A percentile compares a stretch with the other conserved stretches of the same genome.
Conservation (phyloP, 2,113 vertebrate species). For the Bothrops jararaca region DNA sequence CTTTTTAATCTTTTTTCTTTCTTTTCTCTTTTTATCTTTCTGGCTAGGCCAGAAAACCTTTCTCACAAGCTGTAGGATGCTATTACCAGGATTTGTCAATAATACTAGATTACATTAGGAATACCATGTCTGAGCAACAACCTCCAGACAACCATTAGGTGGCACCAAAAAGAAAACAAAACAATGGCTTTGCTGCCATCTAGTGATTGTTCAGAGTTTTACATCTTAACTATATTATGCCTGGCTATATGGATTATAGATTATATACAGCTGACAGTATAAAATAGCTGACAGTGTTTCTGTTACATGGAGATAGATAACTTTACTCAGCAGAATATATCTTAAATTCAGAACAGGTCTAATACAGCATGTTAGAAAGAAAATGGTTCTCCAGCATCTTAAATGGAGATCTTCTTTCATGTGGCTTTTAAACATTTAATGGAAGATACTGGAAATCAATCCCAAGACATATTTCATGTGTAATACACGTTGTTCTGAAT, state of each 20-base stretch:
- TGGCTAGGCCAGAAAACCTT: neutral
- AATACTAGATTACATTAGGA: neutral
- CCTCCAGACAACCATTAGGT: neutral
- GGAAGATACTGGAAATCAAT: neutral
- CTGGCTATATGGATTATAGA: neutral
- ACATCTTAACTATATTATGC: neutral
- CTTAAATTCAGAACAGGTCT: neutral
- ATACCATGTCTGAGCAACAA: neutral
- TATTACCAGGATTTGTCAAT: neutral
- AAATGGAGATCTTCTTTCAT: neutral
- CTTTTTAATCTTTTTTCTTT: neutral
- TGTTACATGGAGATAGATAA: neutral
- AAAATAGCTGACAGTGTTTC: neutral
- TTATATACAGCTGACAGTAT: neutral
- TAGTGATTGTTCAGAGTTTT: neutral
- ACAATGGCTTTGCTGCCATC: neutral
- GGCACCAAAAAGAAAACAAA: neutral
- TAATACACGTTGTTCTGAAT: too few relatives aligned
- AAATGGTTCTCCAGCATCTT: neutral
- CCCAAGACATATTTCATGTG: neutral
- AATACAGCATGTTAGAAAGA: neutral
- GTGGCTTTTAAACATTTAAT: neutral
- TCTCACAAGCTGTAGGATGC: neutral
- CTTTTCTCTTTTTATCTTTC: neutral
- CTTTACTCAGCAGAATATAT: neutral